Evolutionary conservation across 2,113 vertebrate genomes (phyloP), one percentile per base, ranked within the genome.

Genomic region (Tylochromis polylepis): DNA sequence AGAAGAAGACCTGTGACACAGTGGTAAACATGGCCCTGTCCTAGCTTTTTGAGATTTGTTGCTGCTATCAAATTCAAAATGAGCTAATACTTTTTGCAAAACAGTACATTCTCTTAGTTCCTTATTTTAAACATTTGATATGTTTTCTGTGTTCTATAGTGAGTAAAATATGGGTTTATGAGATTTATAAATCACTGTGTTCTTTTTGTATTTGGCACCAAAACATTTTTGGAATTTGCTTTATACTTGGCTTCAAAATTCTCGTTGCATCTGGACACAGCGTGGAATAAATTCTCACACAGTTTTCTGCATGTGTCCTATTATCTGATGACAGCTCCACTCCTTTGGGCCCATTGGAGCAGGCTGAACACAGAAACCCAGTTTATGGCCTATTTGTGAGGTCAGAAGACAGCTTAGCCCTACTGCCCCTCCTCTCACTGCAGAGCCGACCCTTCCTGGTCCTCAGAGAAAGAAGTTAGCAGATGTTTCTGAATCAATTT

Each of bases 401-500:
- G 85, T 90, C 81, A 86, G 5, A 38, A 9, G 7, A 29, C 84
- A 70, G 84, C 81, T 41, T 75, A 80, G 77, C 79, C 72, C 83
- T 87, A 78, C 82, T 51, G 51, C 81, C 60, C 83, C 77, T 10
- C 65, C 77, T 55, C 49, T 79, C 38, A 14, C 5, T 5, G 2
- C 83, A 56, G 75, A 56, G 29, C n/a, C 34, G 4, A 53, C 82
- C 11, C 75, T 88, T 51, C 67, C 67, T 46, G 14, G 51, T 83
- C 58, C 79, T 92, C 29, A 29, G 83, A 87, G 83, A 84, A 83
- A 20, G 62, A 84, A 36, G 85, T 85, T 70, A 89, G 85, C 95
- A 95, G 95, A 95, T 94, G 94, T 85, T 84, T 83, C 87, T 77
- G 78, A 94, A 95, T 94, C 87, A 91, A 91, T 95, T 94, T 89